Base-by-base conservation (phyloP, 2,888 invertebrate genomes). In the Opisthograptis luteolata region DNA sequence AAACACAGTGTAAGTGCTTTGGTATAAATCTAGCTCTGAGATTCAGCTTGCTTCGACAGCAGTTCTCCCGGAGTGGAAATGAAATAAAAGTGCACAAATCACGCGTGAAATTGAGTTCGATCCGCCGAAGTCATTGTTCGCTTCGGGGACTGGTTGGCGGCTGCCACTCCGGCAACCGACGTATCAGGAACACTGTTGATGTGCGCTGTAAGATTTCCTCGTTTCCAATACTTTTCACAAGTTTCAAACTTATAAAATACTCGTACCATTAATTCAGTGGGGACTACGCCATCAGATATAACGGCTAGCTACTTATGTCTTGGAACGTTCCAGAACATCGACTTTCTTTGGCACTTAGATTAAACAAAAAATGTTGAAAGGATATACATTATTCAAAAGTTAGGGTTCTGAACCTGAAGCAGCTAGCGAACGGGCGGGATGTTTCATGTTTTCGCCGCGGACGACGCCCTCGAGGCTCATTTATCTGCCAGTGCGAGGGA, bases 51-150 rank as follows among this genome's bases (percentile, higher is more conserved):
- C 70, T 65, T 65, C 72, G 70, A 72, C 68, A 71, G 63, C 64
- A 64, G 68, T 76, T 73, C 68, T 68, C 62, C 67, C 61, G 62
- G 62, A 77, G 75, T 82, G 76, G 79, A 76, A 87, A 86, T 80
- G 80, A 84, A 86, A 85, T 86, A 84, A 87, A 84, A 84, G 77
- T 78, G 75, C 75, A 81, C 80, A 87, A 87, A 88, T 87, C 86
- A 87, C 84, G 85, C 88, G 87, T 88, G 87, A 88, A 89, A 89
- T 89, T 85, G 87, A 85, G 79, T 87, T 87, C 80, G 79, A 79
- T 68, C 79, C 78, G 69, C 76, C 75, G 70, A 77, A 81, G 80
- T 78, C 79, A 81, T 81, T 82, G 82, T 81, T 73, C 76, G 77
- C 62, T 68, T 68, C 71, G 73, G 70, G 68, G 75, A 73, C 66